Base-by-base conservation (phyloP, 2,888 invertebrate species). In the Synanthedon andrenaeformis region DNA sequence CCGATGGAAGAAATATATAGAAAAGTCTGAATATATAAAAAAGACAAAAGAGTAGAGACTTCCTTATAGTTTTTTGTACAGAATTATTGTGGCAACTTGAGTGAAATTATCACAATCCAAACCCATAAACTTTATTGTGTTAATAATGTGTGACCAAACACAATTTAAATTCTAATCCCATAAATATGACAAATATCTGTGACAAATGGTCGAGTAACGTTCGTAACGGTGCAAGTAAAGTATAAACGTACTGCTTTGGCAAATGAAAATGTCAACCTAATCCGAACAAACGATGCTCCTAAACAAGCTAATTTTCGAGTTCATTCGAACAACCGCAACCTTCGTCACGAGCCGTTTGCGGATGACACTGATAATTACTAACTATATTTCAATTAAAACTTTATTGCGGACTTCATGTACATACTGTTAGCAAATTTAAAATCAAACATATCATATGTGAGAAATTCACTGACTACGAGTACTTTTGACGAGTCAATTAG, bases 241-340 rank as follows among this genome's bases (percentile, higher is more conserved):
- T 45, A 14, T n/a, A n/a, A 14, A 45, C 6, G 45, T 45, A 45
- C 13, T 58, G 60, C 61, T 60, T 57, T 56, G 55, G 58, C 64
- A 62, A 69, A 68, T 68, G 60, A 64, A 58, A 67, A 65, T 70
- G 72, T 73, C 74, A 67, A 58, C 59, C 56, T 73, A 74, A 74
- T 74, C 63, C 64, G 59, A 56, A 74, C 62, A 67, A 69, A 74
- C 66, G 65, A 59, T 61, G 58, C 23, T 19, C 23, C 49, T 49
- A 49, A 49, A 49, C 49, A 45, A 42, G 28, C 23, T 41, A 41
- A n/a, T n/a, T 50, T 35, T 28, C 41, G 14, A 45, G 45, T 45
- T 45, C 14, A 14, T 12, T 45, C 6, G 45, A 45, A 51, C 42
- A 53, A 54, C 53, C 55, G 52, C 55, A 45, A 45, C 45, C 45